phyloP scores from a whole-genome alignment of 2,888 invertebrate species.

The Morpho helenor region DNA sequence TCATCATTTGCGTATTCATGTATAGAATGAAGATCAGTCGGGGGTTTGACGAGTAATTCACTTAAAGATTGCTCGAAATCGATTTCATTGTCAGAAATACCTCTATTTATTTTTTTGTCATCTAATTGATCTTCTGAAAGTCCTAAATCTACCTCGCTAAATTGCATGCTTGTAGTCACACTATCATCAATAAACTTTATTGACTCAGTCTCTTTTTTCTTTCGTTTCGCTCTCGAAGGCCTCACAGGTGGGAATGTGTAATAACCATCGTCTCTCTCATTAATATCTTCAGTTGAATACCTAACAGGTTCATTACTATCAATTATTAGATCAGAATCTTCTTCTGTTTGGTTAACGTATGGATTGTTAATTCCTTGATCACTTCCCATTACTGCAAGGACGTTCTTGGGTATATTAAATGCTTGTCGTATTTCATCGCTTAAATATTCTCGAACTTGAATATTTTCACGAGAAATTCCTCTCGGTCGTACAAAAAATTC shows the following conservation, averaged over 20 bases:
- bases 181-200: constrained; percentile 68
- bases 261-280: constrained; percentile 73
- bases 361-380: constrained; percentile 43
- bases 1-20: constrained; percentile 73
- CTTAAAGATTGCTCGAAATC: constrained; percentile 41
- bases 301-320: constrained; percentile 54
- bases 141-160: constrained; percentile 65
- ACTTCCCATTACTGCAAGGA: constrained; percentile 81
- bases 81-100: constrained; percentile 46
- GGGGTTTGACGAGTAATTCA: constrained; percentile 46
- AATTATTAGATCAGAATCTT: constrained; percentile 57
- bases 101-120: constrained; percentile 39
- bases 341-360: constrained; percentile 60
- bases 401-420: constrained; percentile 83
- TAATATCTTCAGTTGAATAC: constrained; percentile 65
- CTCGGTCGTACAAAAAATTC: constrained; percentile 91
- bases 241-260: constrained; percentile 78
- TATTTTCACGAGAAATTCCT: constrained; percentile 90
- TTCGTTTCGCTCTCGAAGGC: constrained; percentile 77
- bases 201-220: constrained; percentile 60
- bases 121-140: constrained; percentile 75
- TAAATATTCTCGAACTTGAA: constrained; percentile 87
- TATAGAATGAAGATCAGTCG: constrained; percentile 59
- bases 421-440: constrained; percentile 90
- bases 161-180: constrained; percentile 62